Evolutionary conservation across 1,140 invertebrate species (phyloP), one percentile per base, ranked within the genome.

Genomic region (Cyphomyrmex costatus): DNA sequence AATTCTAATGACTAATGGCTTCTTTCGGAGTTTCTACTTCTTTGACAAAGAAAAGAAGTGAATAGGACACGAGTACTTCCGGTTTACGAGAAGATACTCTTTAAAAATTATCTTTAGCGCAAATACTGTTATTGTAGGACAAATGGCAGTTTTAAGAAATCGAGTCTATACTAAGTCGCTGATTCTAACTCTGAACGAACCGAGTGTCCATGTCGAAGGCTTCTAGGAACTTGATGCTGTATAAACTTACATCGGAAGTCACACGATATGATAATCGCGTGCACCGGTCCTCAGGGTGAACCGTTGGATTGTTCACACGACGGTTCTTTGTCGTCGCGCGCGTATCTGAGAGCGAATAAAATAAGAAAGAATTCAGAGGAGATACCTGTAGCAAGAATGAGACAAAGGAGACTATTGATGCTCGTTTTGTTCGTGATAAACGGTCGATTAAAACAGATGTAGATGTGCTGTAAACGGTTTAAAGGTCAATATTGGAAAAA

Each of bases 181-280:
- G 78, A 80, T 58, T 36, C n/a, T 8, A 70, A 42, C 49, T 33
- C 53, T 36, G 30, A 70, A 33, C 30, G 33, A 46, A 21, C 4
- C 33, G 14, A 80, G 61, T 65, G 58, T 27, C 58, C 19, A n/a
- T 7, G 63, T 16, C 16, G 0, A 36, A 42, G 46, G 3, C 46
- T 80, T 80, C 77, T 53, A 53, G 30, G 77, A 80, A 80, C 33
- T 42, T 30, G 74, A 70, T 27, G 49, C 49, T 70, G 33, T 79
- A 30, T 80, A 70, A 70, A 80, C 63, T 56, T 80, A 80, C 33
- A 56, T 66, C 78, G 78, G 78, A 80, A 80, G 78, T 80, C 78
- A 33, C 65, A 80, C 78, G 78, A 80, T 70, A 80, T 80, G 78
- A 80, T 80, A 80, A 80, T 80, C 33, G 49, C 63, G 49, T 68